phyloP scores from a whole-genome alignment of 2,113 vertebrate genomes.

The Tauraco erythrolophus region DNA sequence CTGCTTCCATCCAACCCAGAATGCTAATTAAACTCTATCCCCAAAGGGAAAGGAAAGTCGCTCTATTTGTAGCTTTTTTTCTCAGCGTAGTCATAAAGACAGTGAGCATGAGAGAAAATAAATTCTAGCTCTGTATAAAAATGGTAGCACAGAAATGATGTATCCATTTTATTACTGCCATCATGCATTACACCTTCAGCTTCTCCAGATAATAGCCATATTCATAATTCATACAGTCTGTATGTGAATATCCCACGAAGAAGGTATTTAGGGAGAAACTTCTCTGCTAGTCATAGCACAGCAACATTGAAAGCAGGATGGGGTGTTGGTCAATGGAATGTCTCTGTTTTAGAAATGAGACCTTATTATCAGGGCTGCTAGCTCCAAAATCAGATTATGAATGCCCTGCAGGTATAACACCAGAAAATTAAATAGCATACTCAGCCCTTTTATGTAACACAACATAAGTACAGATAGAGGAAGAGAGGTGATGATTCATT shows the following conservation, averaged over 20 bases:
- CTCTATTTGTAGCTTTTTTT: neutral
- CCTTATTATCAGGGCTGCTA: neutral
- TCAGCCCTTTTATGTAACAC: constrained; percentile 21
- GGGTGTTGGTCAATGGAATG: constrained; percentile 54
- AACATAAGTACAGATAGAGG: neutral
- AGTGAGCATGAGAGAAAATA: neutral
- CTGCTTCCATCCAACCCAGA: neutral
- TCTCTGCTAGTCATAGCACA: neutral
- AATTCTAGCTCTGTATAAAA: neutral
- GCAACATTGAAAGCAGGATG: neutral
- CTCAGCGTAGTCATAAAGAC: neutral
- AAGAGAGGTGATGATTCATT: constrained; percentile 49
- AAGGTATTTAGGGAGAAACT: constrained; percentile 36
- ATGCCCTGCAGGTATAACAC: constrained; percentile 31
- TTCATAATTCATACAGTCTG: neutral
- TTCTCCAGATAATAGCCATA: neutral
- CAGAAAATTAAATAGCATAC: neutral
- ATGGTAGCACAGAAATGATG: neutral
- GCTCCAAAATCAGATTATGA: constrained; percentile 33
- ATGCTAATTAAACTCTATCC: neutral
- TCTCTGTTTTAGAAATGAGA: neutral
- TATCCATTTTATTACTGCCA: neutral
- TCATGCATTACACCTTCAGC: neutral
- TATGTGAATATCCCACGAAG: neutral
- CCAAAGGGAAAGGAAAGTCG: neutral